A percentile compares a stretch with the other conserved stretches of the same genome.
Conservation (phyloP, 37 sponge, comb jelly and placozoan genomes). For the Halisarca cf. caerulea region DNA sequence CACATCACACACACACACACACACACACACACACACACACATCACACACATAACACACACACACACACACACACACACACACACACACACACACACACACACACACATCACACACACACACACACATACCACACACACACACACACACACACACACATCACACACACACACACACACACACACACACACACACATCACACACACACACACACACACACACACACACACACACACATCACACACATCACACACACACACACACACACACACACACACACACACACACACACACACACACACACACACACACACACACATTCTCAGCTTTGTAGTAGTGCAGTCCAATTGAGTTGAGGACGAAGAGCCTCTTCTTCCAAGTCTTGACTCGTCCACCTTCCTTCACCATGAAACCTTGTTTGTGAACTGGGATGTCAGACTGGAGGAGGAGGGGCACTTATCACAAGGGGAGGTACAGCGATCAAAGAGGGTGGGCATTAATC, state of each 20-base stretch:
- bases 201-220: conserved; percentile 1
- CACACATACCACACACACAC: no score
- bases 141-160: not conserved
- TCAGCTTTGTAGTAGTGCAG: conserved; percentile 78
- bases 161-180: not conserved
- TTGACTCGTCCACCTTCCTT: conserved; percentile 72
- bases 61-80: no score
- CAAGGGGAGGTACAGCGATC: no score
- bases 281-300: conserved; percentile 34
- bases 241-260: conserved; percentile 8
- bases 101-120: no score
- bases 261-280: not conserved
- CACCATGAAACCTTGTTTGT: conserved; percentile 74
- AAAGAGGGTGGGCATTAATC: no score
- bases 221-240: conserved; percentile 15
- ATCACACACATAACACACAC: no score
- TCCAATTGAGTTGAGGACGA: conserved; percentile 55
- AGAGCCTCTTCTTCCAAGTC: conserved; percentile 76
- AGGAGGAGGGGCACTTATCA: no score
- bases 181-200: not conserved
- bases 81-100: no score
- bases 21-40: no score
- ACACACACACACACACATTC: conserved; percentile 37
- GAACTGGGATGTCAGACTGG: conserved; percentile 35
- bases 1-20: conserved; percentile 28